Base-by-base conservation (phyloP, 1,140 invertebrate species). In the Cataglyphis hispanica region DNA sequence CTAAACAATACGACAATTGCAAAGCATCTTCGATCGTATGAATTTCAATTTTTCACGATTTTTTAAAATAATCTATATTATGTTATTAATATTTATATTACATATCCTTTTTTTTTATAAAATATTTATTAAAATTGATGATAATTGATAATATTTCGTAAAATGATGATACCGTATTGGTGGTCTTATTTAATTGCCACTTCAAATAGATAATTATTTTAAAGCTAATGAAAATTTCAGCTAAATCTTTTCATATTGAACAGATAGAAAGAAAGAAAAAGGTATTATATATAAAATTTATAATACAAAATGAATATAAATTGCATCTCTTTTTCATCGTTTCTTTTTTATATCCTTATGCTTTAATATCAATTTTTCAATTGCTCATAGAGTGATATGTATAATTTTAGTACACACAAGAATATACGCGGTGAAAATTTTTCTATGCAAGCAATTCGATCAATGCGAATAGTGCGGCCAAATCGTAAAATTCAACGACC, bases 401-500 rank as follows among this genome's bases (percentile, higher is more conserved):
- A 19, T 19, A 27, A 31, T 22, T 72, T 22, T 46, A 40, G 11
- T 83, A 10, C 27, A 11, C 11, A 10, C 11, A 16, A 67, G 19
- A 72, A 60, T 72, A 43, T n/a, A 31, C 19, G n/a, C 19, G n/a
- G 19, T 60, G 7, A 37, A 19, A 3, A 63, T 63, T 63, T 50
- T 16, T 60, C 16, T 60, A 19, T 70, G 53, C 53, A 27, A 72
- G 19, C 43, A 60, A 81, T 74, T 74, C 56, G 31, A 83, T 74
- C 37, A 31, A 27, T n/a, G n/a, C 16, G 10, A 60, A 37, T 34
- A 27, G 10, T 10, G 3, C 27, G 46, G 16, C 7, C 37, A 37
- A 81, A 58, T 61, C 67, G 67, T 83, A 67, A 83, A 83, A 83
- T 83, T 83, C 78, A 83, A 74, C 78, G 53, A 83, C 53, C 78